These are phyloP conservation scores for Camponotus vicinus DNA, from an alignment of 1,140 invertebrate genomes.

Conservation along the genomic window DNA sequence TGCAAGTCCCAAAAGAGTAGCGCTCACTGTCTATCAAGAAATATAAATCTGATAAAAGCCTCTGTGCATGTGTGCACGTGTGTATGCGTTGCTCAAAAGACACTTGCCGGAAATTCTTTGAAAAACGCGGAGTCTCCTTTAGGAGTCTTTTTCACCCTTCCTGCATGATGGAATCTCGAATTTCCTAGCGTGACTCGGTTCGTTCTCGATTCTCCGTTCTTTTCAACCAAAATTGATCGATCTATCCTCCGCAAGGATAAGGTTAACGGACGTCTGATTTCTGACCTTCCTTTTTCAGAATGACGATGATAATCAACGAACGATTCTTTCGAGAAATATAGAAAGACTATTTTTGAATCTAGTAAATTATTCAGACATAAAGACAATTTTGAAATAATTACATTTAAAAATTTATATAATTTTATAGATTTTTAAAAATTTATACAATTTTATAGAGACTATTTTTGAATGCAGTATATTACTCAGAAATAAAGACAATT, in stretches of 20 bases:
- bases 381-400: neutral
- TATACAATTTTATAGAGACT: neutral
- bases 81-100: conserved; percentile 7
- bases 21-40: conserved; percentile 24
- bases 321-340: neutral
- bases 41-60: conserved; percentile 40
- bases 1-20: neutral
- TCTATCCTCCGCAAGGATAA: conserved; percentile 1
- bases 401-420: too few species aligned
- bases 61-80: neutral
- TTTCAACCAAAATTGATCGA: conserved; percentile 42
- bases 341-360: neutral
- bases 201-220: conserved; percentile 12
- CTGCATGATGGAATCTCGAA: conserved; percentile 34
- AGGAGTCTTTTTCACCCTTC: neutral
- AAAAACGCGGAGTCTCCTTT: conserved; percentile 5
- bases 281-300: neutral
- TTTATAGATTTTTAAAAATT: too few species aligned
- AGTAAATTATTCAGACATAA: neutral
- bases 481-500: neutral
- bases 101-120: conserved; percentile 42
- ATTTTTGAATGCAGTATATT: neutral
- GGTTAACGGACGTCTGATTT: conserved; percentile 14
- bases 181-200: conserved; percentile 20
- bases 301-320: neutral